phyloP scores from a whole-genome alignment of 2,888 invertebrate species.

The Drosophila conformis region DNA sequence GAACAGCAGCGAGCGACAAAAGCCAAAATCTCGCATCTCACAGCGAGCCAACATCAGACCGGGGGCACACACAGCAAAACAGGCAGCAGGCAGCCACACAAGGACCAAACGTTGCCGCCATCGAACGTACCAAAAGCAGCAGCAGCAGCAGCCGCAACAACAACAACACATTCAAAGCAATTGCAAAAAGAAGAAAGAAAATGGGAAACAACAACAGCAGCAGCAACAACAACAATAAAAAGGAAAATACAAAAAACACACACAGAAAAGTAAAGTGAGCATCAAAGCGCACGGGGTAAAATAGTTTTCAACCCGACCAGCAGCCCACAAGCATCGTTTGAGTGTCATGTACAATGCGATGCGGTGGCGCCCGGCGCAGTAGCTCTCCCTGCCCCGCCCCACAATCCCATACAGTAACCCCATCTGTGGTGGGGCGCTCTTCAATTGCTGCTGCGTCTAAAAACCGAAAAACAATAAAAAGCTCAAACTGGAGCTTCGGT shows the following conservation, averaged over 20 bases:
- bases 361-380: conserved; percentile 40
- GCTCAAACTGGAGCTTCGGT: conserved; percentile 47
- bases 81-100: conserved; percentile 57
- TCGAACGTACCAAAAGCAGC: conserved; percentile 50
- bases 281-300: conserved; percentile 72
- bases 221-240: conserved; percentile 36
- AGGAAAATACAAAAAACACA: conserved; percentile 34
- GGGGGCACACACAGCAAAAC: conserved; percentile 50
- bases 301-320: conserved; percentile 79
- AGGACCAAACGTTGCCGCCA: conserved; percentile 77
- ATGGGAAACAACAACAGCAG: conserved; percentile 9
- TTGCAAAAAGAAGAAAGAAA: conserved; percentile 49
- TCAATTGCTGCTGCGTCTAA: conserved; percentile 72
- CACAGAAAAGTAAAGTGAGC: conserved; percentile 72
- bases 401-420: neutral
- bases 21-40: conserved; percentile 80
- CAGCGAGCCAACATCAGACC: conserved; percentile 63
- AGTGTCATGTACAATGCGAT: conserved; percentile 57
- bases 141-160: conserved; percentile 34
- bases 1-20: conserved; percentile 74
- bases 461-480: conserved; percentile 77
- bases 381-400: conserved; percentile 26
- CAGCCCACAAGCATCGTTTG: conserved; percentile 52
- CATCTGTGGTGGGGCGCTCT: conserved; percentile 53
- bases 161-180: conserved; percentile 50